A percentile compares a stretch with the other conserved stretches of the same genome.
phyloP scores from a whole-genome alignment of 2,113 vertebrate species.

The Electrona antarctica region DNA sequence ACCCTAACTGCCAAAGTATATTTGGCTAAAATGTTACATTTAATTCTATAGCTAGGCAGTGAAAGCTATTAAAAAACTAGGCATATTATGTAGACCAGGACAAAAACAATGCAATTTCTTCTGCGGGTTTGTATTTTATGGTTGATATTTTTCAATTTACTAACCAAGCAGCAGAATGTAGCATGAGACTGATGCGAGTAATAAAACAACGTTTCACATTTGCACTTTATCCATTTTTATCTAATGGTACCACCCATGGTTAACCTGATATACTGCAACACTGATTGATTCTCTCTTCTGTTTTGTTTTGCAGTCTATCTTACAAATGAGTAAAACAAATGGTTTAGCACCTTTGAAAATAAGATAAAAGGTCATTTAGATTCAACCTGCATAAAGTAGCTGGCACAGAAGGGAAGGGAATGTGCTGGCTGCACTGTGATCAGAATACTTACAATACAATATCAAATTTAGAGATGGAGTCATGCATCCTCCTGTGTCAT shows the following conservation, averaged over 20 bases:
- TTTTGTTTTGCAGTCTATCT: conserved; percentile 2
- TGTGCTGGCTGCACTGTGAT: neutral
- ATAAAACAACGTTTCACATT: neutral
- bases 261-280: neutral
- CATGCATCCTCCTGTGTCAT: conserved; percentile 55
- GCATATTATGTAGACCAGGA: neutral
- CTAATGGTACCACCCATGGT: neutral
- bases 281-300: neutral
- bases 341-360: neutral
- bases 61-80: neutral
- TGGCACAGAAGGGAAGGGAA: conserved; percentile 7
- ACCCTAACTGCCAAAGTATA: too few species aligned
- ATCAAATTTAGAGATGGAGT: conserved; percentile 15
- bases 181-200: neutral
- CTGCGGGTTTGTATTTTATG: neutral
- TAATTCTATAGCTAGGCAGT: too few species aligned
- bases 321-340: neutral
- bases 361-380: conserved; percentile 9
- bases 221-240: neutral
- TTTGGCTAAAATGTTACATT: too few species aligned
- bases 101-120: neutral
- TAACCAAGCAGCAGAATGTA: neutral
- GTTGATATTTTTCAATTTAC: neutral
- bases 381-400: neutral
- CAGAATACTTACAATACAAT: conserved; percentile 31